Base-by-base conservation (phyloP, 2,888 invertebrate genomes). In the Eustalomyia histrio region DNA sequence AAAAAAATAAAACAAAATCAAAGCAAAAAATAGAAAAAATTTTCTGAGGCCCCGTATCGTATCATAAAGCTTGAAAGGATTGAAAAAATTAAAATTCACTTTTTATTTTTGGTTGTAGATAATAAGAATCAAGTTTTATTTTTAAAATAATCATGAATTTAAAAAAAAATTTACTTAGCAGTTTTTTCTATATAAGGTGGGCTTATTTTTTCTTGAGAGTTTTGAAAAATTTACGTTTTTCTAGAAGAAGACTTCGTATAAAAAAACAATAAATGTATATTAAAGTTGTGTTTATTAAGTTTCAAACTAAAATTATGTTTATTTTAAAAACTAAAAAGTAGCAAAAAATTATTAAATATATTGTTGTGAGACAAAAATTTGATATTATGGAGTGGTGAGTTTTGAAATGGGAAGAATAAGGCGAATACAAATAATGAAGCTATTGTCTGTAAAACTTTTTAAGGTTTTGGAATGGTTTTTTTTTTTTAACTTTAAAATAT, bases 291-390 rank as follows among this genome's bases (percentile, higher is more conserved):
- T 80, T 81, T 74, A 71, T 78, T 74, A 74, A 74, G 72, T 76
- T 67, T 75, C 68, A 79, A 74, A 76, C 55, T 80, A 80, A 61
- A 65, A 71, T 79, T 72, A 81, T 71, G 73, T 76, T 79, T 79
- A 79, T 61, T 75, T 75, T 82, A 76, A 63, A 47, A 76, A 73
- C 79, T 82, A 76, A 74, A 65, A 50, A 67, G 65, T 75, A 75
- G 78, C 83, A 83, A 84, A 84, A 73, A 74, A 76, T 79, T 83
- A 83, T 84, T 83, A 81, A 63, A 83, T 65, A 76, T 83, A 71
- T 75, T 81, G 61, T 55, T 68, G 69, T 75, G 79, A 83, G 79
- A 82, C 79, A 82, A 83, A 83, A 73, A 79, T 73, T 68, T 82
- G 75, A 75, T 47, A 21, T 57, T 29, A 57, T 24, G 29, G 6